A percentile compares a stretch with the other conserved stretches of the same genome.
phyloP scores from a whole-genome alignment of 2,113 vertebrate species.

The Lepus americanus region DNA sequence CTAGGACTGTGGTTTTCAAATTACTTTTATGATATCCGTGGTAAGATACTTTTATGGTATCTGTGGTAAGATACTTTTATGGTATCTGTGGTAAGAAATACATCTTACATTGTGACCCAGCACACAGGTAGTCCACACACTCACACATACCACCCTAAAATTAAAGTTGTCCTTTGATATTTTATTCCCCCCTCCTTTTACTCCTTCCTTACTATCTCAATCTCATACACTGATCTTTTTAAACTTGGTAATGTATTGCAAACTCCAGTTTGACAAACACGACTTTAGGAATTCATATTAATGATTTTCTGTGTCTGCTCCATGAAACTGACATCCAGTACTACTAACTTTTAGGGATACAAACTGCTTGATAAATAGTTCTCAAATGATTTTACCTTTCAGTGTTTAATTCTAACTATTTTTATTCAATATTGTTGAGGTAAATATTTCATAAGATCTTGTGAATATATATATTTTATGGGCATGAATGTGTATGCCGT shows the following conservation, averaged over 20 bases:
- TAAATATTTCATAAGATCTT: not conserved
- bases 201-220: not conserved
- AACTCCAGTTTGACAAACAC: not conserved
- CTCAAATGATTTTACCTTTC: not conserved
- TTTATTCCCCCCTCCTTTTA: not conserved
- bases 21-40: not conserved
- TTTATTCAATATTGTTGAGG: not conserved
- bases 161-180: not conserved
- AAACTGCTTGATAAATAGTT: not conserved
- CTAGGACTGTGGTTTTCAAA: not conserved
- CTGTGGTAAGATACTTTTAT: not conserved
- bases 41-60: constrained; percentile 12
- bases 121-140: not conserved
- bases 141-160: not conserved
- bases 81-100: not conserved
- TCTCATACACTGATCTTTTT: not conserved
- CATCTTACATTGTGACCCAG: not conserved
- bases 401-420: constrained; percentile 15
- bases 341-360: not conserved
- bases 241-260: not conserved
- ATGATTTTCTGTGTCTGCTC: not conserved
- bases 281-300: not conserved
- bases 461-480: constrained; percentile 11
- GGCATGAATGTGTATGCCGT: not conserved
- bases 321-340: not conserved